These are phyloP conservation scores for Tuta absoluta DNA, from an alignment of 2,888 invertebrate species.

Conservation along the genomic window DNA sequence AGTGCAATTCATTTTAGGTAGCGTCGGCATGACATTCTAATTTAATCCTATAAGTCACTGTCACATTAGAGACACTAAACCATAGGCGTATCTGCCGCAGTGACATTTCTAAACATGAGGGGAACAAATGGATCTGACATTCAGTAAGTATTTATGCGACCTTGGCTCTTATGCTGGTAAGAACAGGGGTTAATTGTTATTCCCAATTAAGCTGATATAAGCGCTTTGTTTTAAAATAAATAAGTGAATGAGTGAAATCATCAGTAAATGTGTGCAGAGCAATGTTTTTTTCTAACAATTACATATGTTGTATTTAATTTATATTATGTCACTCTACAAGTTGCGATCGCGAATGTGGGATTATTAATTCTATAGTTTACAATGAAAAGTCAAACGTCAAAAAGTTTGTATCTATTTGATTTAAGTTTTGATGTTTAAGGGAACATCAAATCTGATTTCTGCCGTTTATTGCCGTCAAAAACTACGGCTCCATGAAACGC, in stretches of 20 bases:
- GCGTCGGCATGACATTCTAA: slow-evolving; percentile 65
- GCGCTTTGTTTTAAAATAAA: background rate
- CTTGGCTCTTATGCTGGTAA: slow-evolving; percentile 65
- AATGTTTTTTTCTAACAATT: too few relatives aligned
- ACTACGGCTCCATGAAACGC: slow-evolving; percentile 33
- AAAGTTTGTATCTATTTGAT: slow-evolving; percentile 20
- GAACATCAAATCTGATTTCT: slow-evolving; percentile 29
- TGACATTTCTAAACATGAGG: slow-evolving; percentile 78
- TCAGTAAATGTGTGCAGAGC: too few relatives aligned
- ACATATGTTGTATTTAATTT: too few relatives aligned
- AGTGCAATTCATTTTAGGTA: slow-evolving; percentile 61
- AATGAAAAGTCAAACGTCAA: slow-evolving; percentile 3
- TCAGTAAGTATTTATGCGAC: slow-evolving; percentile 70
- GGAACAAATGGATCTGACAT: slow-evolving; percentile 77
- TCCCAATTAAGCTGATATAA: slow-evolving; percentile 53
- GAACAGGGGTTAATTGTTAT: slow-evolving; percentile 56
- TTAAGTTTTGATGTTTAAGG: slow-evolving; percentile 19
- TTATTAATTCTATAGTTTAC: background rate
- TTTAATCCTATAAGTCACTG: slow-evolving; percentile 77
- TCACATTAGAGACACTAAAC: slow-evolving; percentile 76
- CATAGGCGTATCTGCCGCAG: slow-evolving; percentile 72
- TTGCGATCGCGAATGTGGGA: too few relatives aligned
- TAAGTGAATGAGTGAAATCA: too few relatives aligned
- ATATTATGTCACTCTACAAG: too few relatives aligned
- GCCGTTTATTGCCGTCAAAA: slow-evolving; percentile 28